Evolutionary conservation across 2,888 invertebrate species (phyloP).

Genomic region (Limnephilus rhombicus): DNA sequence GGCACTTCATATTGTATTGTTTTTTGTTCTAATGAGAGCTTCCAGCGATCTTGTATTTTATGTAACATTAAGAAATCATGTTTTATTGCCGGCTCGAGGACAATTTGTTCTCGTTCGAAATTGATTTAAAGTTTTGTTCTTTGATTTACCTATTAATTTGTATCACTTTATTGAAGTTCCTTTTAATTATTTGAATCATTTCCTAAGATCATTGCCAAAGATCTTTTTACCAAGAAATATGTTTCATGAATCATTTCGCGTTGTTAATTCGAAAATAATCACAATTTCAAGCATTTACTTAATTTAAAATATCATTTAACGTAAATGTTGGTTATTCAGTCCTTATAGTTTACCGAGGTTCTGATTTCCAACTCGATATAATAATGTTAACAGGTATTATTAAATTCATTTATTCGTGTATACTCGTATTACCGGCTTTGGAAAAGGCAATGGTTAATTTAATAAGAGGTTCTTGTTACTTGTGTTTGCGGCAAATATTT

Average conservation of each 20-base stretch:
- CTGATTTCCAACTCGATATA: neutral
- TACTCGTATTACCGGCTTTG: neutral
- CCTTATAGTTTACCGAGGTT: neutral
- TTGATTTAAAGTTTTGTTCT: conserved; percentile 27
- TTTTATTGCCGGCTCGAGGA: neutral
- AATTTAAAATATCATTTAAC: neutral
- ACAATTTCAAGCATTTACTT: neutral
- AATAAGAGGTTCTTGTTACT: conserved; percentile 18
- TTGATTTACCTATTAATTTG: neutral
- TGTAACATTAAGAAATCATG: conserved; percentile 10
- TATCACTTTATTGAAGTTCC: conserved; percentile 37
- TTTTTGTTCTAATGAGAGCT: conserved; percentile 55
- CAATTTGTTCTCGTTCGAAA: conserved; percentile 13
- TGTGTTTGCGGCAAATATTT: conserved; percentile 10
- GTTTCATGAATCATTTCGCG: neutral
- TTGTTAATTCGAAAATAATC: neutral
- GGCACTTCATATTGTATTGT: conserved; percentile 50
- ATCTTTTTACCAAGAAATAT: conserved; percentile 42
- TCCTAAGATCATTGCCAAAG: conserved; percentile 64
- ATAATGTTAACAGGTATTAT: neutral
- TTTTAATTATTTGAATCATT: conserved; percentile 26
- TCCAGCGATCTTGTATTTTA: conserved; percentile 35
- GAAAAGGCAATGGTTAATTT: neutral
- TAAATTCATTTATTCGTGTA: neutral
- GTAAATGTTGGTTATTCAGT: neutral